Evolutionary conservation across 2,113 vertebrate genomes (phyloP).

Genomic region (Pollimyrus isidori): DNA sequence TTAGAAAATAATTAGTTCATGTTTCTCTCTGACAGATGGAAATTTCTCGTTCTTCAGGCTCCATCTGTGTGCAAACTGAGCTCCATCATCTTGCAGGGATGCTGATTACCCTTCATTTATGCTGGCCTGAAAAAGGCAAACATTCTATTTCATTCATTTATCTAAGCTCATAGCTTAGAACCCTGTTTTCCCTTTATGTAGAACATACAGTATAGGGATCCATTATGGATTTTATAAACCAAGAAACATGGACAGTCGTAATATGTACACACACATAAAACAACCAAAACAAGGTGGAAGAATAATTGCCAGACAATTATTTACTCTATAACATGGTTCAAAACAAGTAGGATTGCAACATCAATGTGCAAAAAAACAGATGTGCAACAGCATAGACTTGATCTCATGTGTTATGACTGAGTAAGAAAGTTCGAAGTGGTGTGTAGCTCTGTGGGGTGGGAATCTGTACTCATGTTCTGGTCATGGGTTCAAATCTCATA

Average conservation of each 20-base stretch:
- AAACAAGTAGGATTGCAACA: not conserved
- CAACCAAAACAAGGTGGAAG: not conserved
- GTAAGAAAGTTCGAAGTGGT: not conserved
- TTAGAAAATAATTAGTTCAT: not conserved
- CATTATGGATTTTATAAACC: not conserved
- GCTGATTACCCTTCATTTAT: not conserved
- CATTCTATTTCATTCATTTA: not conserved
- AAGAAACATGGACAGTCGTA: not conserved
- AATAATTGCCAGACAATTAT: not conserved
- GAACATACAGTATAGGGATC: not conserved
- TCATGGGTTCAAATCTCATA: not conserved
- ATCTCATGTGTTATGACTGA: not conserved
- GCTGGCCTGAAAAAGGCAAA: not conserved
- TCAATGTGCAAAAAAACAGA: not conserved
- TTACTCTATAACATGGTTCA: not conserved
- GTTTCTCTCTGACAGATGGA: not conserved
- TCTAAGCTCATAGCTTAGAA: not conserved
- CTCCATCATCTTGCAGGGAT: not conserved
- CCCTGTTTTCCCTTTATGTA: not conserved
- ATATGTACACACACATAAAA: not conserved
- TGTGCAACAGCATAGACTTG: not conserved
- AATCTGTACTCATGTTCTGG: not conserved
- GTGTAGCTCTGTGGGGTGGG: not conserved
- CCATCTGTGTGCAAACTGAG: not conserved
- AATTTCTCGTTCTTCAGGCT: not conserved